Conservation (phyloP, 1,140 invertebrate species). For the Holcopasites calliopsidis region DNA sequence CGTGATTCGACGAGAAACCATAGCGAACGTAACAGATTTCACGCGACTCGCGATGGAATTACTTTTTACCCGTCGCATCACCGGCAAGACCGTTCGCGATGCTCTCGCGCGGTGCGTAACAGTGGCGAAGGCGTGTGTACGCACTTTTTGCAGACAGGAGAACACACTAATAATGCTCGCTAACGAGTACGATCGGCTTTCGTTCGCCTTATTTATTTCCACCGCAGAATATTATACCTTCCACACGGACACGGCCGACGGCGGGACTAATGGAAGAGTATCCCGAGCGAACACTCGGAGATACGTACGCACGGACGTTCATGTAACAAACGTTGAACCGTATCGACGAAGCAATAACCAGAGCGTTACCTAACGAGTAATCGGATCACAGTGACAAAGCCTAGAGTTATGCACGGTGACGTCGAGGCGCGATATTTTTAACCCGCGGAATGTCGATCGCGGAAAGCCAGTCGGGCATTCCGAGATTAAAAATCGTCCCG, state of each 20-base stretch:
- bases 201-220: neutral
- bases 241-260: too few species aligned
- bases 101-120: neutral
- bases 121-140: neutral
- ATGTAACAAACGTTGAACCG: neutral
- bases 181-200: neutral
- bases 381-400: slow-evolving; percentile 5
- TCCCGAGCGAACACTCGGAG: too few species aligned
- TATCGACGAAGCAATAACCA: neutral
- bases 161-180: neutral
- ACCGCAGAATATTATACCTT: neutral
- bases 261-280: neutral
- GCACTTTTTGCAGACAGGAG: neutral
- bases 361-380: neutral
- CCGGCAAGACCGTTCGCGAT: neutral
- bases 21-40: neutral
- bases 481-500: neutral
- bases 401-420: neutral
- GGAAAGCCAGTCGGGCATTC: neutral
- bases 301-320: too few species aligned
- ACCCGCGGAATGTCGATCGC: neutral
- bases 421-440: slow-evolving; percentile 5
- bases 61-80: neutral
- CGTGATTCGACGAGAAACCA: too few species aligned
- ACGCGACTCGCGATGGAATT: neutral